Evolutionary conservation across 2,113 vertebrate genomes (phyloP).

Genomic region (Neoarius graeffei): DNA sequence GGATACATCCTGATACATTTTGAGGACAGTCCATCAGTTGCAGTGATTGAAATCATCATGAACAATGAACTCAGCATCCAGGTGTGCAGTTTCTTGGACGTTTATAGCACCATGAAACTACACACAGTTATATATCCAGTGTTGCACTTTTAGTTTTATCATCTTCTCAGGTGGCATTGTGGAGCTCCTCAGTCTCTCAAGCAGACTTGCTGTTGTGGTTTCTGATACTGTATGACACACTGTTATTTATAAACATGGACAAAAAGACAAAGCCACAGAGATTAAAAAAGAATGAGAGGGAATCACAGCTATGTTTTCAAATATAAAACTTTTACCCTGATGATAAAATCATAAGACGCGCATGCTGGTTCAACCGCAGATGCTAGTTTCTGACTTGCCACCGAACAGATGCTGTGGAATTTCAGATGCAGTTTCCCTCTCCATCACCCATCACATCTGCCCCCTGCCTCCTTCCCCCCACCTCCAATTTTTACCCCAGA

Average conservation of each 20-base stretch:
- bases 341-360: slow-evolving; percentile 9
- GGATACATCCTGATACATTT: too few relatives aligned
- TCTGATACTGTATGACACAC: neutral
- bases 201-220: neutral
- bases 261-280: neutral
- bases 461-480: slow-evolving; percentile 59
- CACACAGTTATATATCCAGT: neutral
- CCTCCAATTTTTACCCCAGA: slow-evolving; percentile 66
- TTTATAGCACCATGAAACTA: neutral
- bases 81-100: neutral
- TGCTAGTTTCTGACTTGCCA: slow-evolving; percentile 17
- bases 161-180: neutral
- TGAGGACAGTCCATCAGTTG: neutral
- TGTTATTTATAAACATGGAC: slow-evolving; percentile 4
- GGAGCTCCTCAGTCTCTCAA: neutral
- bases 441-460: slow-evolving; percentile 57
- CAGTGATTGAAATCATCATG: neutral
- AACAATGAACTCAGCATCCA: neutral
- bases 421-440: slow-evolving; percentile 57
- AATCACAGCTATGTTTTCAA: neutral
- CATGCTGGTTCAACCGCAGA: slow-evolving; percentile 8
- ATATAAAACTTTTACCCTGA: neutral
- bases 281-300: neutral
- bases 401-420: slow-evolving; percentile 48
- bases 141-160: neutral